A percentile compares a stretch with the other conserved stretches of the same genome.
Evolutionary conservation across 2,113 vertebrate genomes (phyloP).

Genomic region (Hippoglossus stenolepis): DNA sequence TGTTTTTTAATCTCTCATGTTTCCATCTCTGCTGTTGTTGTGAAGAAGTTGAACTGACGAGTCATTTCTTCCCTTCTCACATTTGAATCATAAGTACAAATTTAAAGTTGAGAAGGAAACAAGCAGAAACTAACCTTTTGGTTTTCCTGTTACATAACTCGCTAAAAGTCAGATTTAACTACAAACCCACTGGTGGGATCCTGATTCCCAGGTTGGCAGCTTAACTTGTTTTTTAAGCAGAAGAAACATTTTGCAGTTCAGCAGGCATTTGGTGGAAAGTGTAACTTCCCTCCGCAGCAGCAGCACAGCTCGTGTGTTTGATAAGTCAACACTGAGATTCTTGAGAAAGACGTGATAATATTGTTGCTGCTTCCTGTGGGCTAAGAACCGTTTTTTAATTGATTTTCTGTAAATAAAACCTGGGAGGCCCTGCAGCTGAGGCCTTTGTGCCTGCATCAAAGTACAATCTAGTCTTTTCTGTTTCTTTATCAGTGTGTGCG

Average conservation of each 20-base stretch:
- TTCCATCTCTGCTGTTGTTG: too few relatives aligned
- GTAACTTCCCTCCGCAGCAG: constrained; percentile 17
- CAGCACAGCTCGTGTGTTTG: constrained; percentile 1
- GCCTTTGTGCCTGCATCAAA: constrained; percentile 36
- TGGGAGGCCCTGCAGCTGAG: constrained; percentile 27
- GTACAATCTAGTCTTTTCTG: constrained; percentile 15
- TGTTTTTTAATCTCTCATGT: too few relatives aligned
- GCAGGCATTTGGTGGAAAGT: background rate
- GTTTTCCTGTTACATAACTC: too few relatives aligned
- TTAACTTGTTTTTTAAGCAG: background rate
- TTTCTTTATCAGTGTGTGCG: background rate
- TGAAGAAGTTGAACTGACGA: too few relatives aligned
- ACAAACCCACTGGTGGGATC: background rate
- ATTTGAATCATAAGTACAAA: too few relatives aligned
- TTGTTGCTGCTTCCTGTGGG: constrained; percentile 28
- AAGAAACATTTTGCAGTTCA: background rate
- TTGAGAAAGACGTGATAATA: constrained; percentile 3
- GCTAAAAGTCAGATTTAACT: too few relatives aligned
- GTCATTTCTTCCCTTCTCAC: too few relatives aligned
- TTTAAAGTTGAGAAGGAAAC: too few relatives aligned
- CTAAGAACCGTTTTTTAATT: constrained; percentile 53
- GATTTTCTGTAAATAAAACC: constrained; percentile 66
- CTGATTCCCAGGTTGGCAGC: background rate
- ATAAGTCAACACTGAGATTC: constrained; percentile 13
- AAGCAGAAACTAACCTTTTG: too few relatives aligned